Base-by-base conservation (phyloP, 2,113 vertebrate species). In the Caranx ignobilis region DNA sequence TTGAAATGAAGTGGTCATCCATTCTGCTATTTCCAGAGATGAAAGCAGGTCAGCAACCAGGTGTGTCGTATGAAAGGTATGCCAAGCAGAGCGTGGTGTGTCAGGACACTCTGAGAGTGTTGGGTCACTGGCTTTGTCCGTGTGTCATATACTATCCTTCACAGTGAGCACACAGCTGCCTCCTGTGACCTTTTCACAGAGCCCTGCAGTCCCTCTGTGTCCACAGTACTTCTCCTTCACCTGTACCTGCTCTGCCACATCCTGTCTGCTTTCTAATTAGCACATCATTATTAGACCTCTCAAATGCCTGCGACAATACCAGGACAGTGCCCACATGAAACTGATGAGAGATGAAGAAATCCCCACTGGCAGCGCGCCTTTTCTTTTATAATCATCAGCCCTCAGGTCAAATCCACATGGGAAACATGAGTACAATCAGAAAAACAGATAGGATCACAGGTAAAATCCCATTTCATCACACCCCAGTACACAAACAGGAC, bases 71-170 rank as follows among this genome's bases (percentile, higher is more conserved):
- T 86, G 71, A 85, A 82, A 81, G 64, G 56, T 77, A 69, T 21
- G 75, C 67, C 60, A 73, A 91, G 74, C 77, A 52, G 83, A 84
- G 81, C 57, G 65, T 70, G 65, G 64, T 21, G 60, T 83, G 83
- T 87, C 87, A 64, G 73, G 83, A 86, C 81, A 69, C 81, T 75
- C 45, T 19, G 64, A 71, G 61, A 67, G 79, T 75, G 79, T 71
- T 35, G 87, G 89, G 91, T 93, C 89, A 92, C 74, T 76, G 88
- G 75, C 80, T 86, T 50, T 85, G 82, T 89, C 88, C 88, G 65
- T 39, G 41, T 89, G 91, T 93, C 91, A 90, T 67, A 73, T 71
- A 81, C 72, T 63, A 84, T 91, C 84, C 81, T 79, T 92, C 91
- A 91, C 72, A 79, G 82, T 76, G 84, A 74, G 63, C 71, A 83